These are phyloP conservation scores for Sebastes trivittatus DNA, from an alignment of 2,797 vertebrate species.

Conservation along the genomic window DNA sequence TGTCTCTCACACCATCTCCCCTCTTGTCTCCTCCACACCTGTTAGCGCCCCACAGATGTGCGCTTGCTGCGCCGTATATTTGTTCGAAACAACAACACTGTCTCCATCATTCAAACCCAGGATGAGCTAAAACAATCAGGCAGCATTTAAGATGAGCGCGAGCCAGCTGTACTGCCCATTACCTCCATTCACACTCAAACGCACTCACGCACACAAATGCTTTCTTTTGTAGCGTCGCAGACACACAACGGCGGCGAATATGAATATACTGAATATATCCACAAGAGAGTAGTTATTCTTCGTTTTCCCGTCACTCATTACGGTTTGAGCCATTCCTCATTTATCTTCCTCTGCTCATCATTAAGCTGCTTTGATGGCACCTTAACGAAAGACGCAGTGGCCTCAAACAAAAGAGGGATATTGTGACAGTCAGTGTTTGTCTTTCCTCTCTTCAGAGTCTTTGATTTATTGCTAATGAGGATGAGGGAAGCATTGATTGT, in stretches of 20 bases:
- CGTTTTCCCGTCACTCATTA: constrained; percentile 52
- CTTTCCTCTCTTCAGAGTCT: constrained; percentile 37
- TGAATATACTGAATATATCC: constrained; percentile 54
- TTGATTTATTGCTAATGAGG: constrained; percentile 57
- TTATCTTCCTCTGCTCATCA: constrained; percentile 61
- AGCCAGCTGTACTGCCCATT: constrained; percentile 91
- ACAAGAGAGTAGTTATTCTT: constrained; percentile 58
- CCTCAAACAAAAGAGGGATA: constrained; percentile 55
- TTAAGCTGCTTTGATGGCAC: constrained; percentile 69
- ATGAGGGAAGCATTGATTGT: constrained; percentile 41
- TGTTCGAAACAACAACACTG: constrained; percentile 87
- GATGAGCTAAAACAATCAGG: constrained; percentile 92
- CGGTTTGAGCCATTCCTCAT: constrained; percentile 48
- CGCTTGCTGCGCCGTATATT: constrained; percentile 72
- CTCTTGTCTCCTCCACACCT: constrained; percentile 86
- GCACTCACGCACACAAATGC: constrained; percentile 6
- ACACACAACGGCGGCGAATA: constrained; percentile 15
- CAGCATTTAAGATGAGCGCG: constrained; percentile 82
- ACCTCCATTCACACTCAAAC: constrained; percentile 66
- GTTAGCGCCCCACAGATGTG: constrained; percentile 88
- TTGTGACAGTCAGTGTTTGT: constrained; percentile 51
- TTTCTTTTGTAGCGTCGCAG: constrained; percentile 27
- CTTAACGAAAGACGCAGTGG: constrained; percentile 34
- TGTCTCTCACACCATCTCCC: constrained; percentile 41
- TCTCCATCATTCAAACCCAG: constrained; percentile 91